A percentile compares a stretch with the other conserved stretches of the same genome.
Evolutionary conservation across 2,797 vertebrate genomes (phyloP).

Genomic region (Octomys mimax): DNA sequence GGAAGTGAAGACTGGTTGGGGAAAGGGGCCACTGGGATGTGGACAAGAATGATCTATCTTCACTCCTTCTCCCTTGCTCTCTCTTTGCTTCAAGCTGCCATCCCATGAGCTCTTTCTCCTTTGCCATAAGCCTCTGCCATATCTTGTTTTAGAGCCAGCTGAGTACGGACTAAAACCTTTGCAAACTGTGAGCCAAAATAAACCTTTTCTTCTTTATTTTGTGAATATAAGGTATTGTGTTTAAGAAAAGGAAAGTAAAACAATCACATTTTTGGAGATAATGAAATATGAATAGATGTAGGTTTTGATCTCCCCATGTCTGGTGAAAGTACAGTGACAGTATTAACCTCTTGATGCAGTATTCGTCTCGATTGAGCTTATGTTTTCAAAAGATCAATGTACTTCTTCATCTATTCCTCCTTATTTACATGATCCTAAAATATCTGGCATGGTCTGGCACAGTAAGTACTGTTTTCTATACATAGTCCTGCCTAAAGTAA

Average conservation of each 20-base stretch:
- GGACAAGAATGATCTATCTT: background rate
- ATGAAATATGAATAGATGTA: background rate
- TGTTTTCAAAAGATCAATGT: slow-evolving; percentile 15
- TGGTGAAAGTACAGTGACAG: background rate
- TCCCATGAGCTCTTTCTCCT: background rate
- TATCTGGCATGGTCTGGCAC: background rate
- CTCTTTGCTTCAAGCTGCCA: background rate
- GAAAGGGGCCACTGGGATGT: background rate
- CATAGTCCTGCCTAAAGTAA: background rate
- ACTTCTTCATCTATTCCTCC: background rate
- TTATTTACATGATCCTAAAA: background rate
- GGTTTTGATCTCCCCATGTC: background rate
- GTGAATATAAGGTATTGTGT: background rate
- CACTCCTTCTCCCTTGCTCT: background rate
- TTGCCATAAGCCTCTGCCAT: background rate
- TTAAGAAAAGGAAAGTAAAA: background rate
- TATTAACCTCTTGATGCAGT: background rate
- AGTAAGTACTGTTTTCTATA: background rate
- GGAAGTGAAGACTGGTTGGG: background rate
- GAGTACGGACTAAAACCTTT: background rate
- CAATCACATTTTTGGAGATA: background rate
- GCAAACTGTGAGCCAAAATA: background rate
- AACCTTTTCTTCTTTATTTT: background rate
- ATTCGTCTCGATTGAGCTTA: background rate
- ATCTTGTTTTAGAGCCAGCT: background rate